These are phyloP conservation scores for Aphis craccivora DNA, from an alignment of 1,140 invertebrate species.

Conservation along the genomic window DNA sequence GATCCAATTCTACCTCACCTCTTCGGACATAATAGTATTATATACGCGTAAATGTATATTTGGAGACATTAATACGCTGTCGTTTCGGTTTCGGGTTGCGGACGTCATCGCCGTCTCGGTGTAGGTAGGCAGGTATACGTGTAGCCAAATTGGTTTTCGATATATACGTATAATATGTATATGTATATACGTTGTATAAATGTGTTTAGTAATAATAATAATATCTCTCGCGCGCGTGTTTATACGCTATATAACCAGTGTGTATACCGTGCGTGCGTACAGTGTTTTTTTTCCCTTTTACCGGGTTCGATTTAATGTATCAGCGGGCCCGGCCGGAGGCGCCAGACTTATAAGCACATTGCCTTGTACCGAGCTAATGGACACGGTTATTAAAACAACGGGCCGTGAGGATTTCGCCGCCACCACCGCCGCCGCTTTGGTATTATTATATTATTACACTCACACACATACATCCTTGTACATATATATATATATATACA, in stretches of 20 bases:
- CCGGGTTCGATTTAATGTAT: constrained; percentile 56
- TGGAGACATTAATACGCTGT: constrained; percentile 29
- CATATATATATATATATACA: neutral
- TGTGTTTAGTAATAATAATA: constrained; percentile 15
- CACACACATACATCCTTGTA: neutral
- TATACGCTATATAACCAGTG: neutral
- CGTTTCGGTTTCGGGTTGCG: constrained; percentile 2
- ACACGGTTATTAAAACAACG: constrained; percentile 56
- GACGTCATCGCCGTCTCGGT: neutral
- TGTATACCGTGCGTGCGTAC: neutral
- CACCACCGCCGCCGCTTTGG: constrained; percentile 4
- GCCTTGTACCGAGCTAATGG: constrained; percentile 56
- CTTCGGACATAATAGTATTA: neutral
- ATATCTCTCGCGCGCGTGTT: neutral
- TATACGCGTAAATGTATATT: neutral
- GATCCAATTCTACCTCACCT: constrained; percentile 16
- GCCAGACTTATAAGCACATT: constrained; percentile 58
- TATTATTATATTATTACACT: constrained; percentile 21
- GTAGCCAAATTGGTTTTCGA: constrained; percentile 30
- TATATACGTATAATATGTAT: neutral
- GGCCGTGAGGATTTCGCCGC: constrained; percentile 44
- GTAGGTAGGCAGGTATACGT: neutral
- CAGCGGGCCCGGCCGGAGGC: constrained; percentile 38
- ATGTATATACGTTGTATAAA: neutral
- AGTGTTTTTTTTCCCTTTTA: constrained; percentile 47